These are phyloP conservation scores for Aleiodes sp. DNA, from an alignment of 1,140 invertebrate genomes.

Conservation along the genomic window DNA sequence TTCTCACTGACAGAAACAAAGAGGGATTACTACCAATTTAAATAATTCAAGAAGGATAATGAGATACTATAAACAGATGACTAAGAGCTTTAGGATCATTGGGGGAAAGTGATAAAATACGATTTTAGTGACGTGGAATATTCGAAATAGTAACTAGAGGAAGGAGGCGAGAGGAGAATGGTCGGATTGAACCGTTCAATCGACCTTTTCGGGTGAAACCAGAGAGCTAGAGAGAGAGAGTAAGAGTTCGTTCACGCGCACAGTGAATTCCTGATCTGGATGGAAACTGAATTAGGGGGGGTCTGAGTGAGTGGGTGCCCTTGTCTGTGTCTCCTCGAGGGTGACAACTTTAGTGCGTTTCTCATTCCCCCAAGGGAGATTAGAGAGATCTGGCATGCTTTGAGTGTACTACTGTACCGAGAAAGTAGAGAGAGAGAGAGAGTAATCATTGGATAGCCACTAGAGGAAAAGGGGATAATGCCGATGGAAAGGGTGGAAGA, in stretches of 20 bases:
- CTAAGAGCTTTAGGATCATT: too few relatives aligned
- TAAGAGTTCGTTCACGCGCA: slow-evolving; percentile 21
- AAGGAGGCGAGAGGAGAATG: too few relatives aligned
- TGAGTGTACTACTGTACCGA: too few relatives aligned
- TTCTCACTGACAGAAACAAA: too few relatives aligned
- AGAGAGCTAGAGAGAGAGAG: too few relatives aligned
- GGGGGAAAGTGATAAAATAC: too few relatives aligned
- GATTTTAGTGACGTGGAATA: too few relatives aligned
- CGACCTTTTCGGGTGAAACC: slow-evolving; percentile 18
- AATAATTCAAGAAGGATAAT: too few relatives aligned
- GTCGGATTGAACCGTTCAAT: slow-evolving; percentile 25
- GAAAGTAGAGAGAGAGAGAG: not conserved
- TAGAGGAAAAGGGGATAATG: not conserved
- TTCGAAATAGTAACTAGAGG: too few relatives aligned
- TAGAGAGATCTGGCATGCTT: not conserved
- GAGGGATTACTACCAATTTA: too few relatives aligned
- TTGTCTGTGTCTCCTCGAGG: not conserved
- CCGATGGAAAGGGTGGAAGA: not conserved
- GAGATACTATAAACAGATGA: too few relatives aligned
- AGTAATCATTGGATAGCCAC: too few relatives aligned
- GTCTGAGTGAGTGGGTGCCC: not conserved
- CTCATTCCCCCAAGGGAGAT: not conserved
- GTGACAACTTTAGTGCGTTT: slow-evolving; percentile 10
- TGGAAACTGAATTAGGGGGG: not conserved
- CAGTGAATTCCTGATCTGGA: slow-evolving; percentile 25